These are phyloP conservation scores for Rhamnusium bicolor DNA, from an alignment of 2,888 invertebrate genomes.

Conservation along the genomic window DNA sequence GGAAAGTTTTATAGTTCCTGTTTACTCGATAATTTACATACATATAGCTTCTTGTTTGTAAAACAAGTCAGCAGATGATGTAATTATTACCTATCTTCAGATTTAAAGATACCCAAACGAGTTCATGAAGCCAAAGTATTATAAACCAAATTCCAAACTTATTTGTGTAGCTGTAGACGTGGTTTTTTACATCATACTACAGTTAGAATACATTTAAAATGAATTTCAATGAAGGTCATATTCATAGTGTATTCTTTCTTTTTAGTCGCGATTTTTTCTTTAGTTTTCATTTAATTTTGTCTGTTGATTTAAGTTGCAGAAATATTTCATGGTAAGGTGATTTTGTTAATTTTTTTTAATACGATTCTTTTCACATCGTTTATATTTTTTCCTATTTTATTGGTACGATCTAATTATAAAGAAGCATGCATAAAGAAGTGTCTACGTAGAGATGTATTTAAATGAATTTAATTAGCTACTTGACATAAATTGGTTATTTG, in stretches of 20 bases:
- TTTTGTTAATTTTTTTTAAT: not conserved
- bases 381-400: not conserved
- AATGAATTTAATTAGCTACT: too few relatives aligned
- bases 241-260: slow-evolving; percentile 11
- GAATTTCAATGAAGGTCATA: slow-evolving; percentile 27
- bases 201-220: slow-evolving; percentile 28
- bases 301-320: not conserved
- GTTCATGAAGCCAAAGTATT: not conserved
- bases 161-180: slow-evolving; percentile 14
- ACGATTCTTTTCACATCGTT: not conserved
- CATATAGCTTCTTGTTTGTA: not conserved
- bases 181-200: slow-evolving; percentile 25
- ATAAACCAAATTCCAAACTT: slow-evolving; percentile 1
- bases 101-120: slow-evolving; percentile 1
- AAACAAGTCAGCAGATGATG: slow-evolving; percentile 15
- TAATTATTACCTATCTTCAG: slow-evolving; percentile 22
- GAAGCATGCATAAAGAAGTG: not conserved
- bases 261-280: slow-evolving; percentile 1
- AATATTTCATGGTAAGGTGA: slow-evolving; percentile 15
- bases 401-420: not conserved
- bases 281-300: not conserved
- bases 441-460: not conserved
- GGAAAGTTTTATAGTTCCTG: not conserved
- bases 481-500: too few relatives aligned
- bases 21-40: not conserved